Base-by-base conservation (phyloP, 2,113 vertebrate genomes). In the Otus sunia region DNA sequence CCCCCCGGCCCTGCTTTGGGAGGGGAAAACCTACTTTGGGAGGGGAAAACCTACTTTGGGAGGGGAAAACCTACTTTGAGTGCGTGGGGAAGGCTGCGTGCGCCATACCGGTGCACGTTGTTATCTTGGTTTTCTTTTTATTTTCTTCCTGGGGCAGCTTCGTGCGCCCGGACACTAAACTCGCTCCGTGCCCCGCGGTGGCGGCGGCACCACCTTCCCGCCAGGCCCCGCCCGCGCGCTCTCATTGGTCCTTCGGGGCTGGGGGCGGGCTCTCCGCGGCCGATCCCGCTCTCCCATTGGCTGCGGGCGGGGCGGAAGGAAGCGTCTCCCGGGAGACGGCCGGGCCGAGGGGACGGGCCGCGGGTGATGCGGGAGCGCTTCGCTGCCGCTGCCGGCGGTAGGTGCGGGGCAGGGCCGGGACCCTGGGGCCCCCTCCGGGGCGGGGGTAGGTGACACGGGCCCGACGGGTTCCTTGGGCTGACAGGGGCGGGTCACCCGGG, bases 311-410 rank as follows among this genome's bases (percentile, higher is more conserved):
- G 15, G 29, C 92, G 94, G 96, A 95, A 96, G 88, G 43, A 67
- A 75, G 66, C 30, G 96, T 96, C 95, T 17, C 94, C 96, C 13
- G 2, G 96, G 96, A 83, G 76, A 95, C 96, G 69, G 82, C 30
- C 23, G 36, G 30, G 37, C 41, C 6, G 22, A 4, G 43, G 52
- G 52, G 41, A 3, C 22, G 30, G 49, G 43, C 8, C 41, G 52
- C 13, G 55, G n/a, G 45, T 18, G 17, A 19, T 18, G 45, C 45
- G 18, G 47, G 25, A 20, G 45, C 55, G 32, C 34, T 10, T 11
- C 41, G 37, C 22, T 3, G 11, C 19, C 5, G 36, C 4, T 27
- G 16, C 11, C 9, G 15, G 55, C 23, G 63, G 75, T 34, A 18
- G 37, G 86, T 77, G 58, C 20, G 23, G 60, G 30, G 71, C 39